A percentile compares a stretch with the other conserved stretches of the same genome.
These are phyloP conservation scores for Lamellibrachia columna DNA, from an alignment of 2,888 invertebrate species.

Conservation along the genomic window DNA sequence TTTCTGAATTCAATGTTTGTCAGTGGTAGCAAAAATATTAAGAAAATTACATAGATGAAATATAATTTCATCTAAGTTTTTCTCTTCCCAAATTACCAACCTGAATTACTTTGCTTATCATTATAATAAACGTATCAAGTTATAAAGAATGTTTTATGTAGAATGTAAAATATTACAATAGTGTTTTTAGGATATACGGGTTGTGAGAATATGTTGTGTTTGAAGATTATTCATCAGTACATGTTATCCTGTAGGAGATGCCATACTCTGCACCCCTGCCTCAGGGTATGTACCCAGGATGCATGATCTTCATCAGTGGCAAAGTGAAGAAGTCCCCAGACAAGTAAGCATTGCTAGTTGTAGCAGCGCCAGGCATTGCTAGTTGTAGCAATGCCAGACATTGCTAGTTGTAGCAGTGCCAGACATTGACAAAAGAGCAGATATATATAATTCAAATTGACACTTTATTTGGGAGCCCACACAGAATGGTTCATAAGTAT, in stretches of 20 bases:
- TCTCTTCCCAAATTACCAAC: not conserved
- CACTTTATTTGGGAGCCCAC: no score
- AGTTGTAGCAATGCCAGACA: not conserved
- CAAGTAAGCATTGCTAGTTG: not conserved
- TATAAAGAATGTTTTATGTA: not conserved
- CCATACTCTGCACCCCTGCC: not conserved
- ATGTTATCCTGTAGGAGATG: not conserved
- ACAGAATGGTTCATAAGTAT: no score
- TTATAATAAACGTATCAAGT: not conserved
- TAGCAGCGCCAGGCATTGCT: not conserved
- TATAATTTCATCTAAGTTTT: not conserved
- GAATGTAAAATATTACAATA: not conserved
- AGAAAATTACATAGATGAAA: not conserved
- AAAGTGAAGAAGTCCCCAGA: not conserved
- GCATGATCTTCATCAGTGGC: not conserved
- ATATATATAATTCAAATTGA: no score
- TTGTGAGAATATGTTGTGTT: not conserved
- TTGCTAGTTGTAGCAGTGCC: no score
- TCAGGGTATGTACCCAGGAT: not conserved
- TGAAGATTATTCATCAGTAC: not conserved
- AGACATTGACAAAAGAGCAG: no score
- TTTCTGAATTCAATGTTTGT: not conserved
- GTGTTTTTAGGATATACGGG: not conserved
- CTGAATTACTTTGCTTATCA: not conserved
- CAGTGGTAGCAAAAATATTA: not conserved